Evolutionary conservation across 2,797 vertebrate species (phyloP), one percentile per base, ranked within the genome.

Genomic region (Malurus splendens): DNA sequence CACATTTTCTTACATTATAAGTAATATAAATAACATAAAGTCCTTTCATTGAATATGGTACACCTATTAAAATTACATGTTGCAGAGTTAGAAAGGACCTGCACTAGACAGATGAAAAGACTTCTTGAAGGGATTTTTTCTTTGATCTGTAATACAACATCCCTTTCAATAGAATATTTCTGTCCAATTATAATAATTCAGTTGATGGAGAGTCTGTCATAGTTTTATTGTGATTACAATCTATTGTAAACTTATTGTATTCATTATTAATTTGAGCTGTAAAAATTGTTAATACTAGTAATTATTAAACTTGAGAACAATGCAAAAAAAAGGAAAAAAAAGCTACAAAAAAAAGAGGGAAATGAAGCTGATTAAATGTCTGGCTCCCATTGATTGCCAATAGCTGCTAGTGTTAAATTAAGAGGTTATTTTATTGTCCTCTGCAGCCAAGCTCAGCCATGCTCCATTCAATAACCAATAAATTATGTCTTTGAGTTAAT

Each of bases 391-490:
- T 65, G 88, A 95, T 93, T 80, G 74, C 91, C 86, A 86, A 48
- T 91, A 91, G 83, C 65, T 91, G 61, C 42, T 80, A 71, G 39
- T 74, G 57, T 90, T 87, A 89, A 87, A 93, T 92, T 86, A 91
- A 87, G 80, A 94, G 57, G 65, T 89, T 82, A 80, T 86, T 93
- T 92, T 88, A 82, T 61, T 84, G 86, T 84, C 54, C 39, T 86
- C 57, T 88, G 36, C 65, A 90, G 81, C 86, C 91, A 93, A 61
- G 51, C 72, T 91, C 72, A 90, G 68, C 64, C 79, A 77, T 86
- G n/a, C 54, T 82, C 23, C 68, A 80, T 92, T 93, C 91, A 87
- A 82, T 92, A 95, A 89, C 81, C 66, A 87, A 88, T 84, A 92
- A 92, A 80, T 94, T 90, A 80, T 68, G 78, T 68, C 65, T 91